Conservation (phyloP, 2,888 invertebrate species). For the Bimastos eiseni region DNA sequence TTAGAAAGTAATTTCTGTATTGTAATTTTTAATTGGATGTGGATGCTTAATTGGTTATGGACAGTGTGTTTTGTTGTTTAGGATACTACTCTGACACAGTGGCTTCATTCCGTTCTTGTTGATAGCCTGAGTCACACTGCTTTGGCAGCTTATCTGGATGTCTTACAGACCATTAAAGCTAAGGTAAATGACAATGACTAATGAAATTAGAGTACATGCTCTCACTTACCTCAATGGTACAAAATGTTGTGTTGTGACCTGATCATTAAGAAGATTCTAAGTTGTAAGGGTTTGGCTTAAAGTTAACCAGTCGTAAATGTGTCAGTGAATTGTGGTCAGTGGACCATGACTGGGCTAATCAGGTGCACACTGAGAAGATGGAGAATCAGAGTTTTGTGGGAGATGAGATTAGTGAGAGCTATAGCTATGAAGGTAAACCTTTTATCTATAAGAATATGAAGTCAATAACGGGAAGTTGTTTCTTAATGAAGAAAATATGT, state of each 20-base stretch:
- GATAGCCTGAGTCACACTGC: constrained; percentile 72
- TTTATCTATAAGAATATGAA: no score
- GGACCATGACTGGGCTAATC: neutral
- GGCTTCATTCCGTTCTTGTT: constrained; percentile 76
- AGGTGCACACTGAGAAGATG: no score
- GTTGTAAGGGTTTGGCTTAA: neutral
- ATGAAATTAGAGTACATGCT: constrained; percentile 34
- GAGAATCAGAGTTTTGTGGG: no score
- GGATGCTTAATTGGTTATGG: neutral
- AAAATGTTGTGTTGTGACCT: neutral
- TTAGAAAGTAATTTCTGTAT: neutral
- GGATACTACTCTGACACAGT: constrained; percentile 74
- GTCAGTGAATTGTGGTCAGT: neutral
- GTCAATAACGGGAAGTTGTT: no score
- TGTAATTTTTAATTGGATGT: neutral
- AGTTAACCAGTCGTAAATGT: neutral
- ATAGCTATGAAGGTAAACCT: no score
- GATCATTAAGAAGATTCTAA: neutral
- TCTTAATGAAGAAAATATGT: no score
- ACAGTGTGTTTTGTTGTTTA: constrained; percentile 47
- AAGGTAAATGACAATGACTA: constrained; percentile 65
- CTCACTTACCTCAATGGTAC: neutral
- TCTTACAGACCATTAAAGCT: constrained; percentile 69
- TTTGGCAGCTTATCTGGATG: constrained; percentile 76
- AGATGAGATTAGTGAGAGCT: no score